Conservation (phyloP, 2,113 vertebrate genomes). For the Chloroceryle aenea region DNA sequence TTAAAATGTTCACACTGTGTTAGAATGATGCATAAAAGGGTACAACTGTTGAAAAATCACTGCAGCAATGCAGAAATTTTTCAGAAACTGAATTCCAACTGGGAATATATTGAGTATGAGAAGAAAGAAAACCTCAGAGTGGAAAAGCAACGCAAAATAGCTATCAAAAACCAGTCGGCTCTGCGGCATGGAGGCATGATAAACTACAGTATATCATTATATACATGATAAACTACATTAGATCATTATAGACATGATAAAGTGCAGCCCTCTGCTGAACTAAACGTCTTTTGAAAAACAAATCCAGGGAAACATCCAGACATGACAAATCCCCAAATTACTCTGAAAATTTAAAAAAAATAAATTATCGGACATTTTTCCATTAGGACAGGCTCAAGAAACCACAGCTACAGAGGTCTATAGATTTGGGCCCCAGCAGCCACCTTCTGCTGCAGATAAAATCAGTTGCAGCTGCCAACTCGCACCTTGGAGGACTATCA, state of each 20-base stretch:
- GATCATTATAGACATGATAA: no score
- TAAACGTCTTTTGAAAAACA: background rate
- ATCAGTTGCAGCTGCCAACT: background rate
- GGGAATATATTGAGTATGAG: slow-evolving; percentile 63
- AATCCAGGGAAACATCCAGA: background rate
- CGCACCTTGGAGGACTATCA: background rate
- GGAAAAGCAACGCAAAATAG: background rate
- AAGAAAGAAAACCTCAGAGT: slow-evolving; percentile 37
- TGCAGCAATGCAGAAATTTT: background rate
- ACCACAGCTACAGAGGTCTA: background rate
- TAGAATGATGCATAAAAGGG: slow-evolving; percentile 53
- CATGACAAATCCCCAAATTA: background rate
- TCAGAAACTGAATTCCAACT: slow-evolving; percentile 29
- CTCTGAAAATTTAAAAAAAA: background rate
- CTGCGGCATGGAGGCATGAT: background rate
- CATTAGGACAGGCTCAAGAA: background rate
- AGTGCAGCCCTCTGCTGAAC: background rate
- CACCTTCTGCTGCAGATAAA: background rate
- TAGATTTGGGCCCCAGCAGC: background rate
- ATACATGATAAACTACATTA: background rate
- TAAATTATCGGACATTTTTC: background rate
- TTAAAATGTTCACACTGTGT: slow-evolving; percentile 67
- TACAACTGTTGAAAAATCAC: slow-evolving; percentile 19
- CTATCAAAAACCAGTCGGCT: background rate
- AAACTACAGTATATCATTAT: background rate